A percentile compares a stretch with the other conserved stretches of the same genome.
These are phyloP conservation scores for Temnothorax nylanderi DNA, from an alignment of 1,140 invertebrate species.

Conservation along the genomic window DNA sequence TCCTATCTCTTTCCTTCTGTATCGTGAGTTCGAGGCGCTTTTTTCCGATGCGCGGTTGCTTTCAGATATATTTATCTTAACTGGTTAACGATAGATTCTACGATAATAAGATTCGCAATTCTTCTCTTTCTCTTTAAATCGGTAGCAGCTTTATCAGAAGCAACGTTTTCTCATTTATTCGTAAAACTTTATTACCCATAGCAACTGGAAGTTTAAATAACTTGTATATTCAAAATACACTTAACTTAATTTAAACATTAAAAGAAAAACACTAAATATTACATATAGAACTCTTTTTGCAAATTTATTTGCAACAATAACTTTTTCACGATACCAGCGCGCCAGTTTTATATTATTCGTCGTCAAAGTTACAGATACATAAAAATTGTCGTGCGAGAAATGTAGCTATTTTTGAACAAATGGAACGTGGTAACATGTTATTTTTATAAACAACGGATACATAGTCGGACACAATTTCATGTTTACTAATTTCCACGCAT, in stretches of 20 bases:
- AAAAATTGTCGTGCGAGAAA: constrained; percentile 41
- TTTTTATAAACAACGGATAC: constrained; percentile 47
- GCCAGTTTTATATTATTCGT: constrained; percentile 25
- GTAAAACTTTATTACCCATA: constrained; percentile 4
- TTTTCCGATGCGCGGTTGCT: neutral
- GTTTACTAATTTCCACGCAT: constrained; percentile 43
- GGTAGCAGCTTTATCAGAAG: constrained; percentile 2
- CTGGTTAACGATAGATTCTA: constrained; percentile 56
- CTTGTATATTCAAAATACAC: neutral
- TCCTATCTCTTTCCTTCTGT: neutral
- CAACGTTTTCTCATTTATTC: neutral
- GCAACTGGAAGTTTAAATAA: constrained; percentile 10
- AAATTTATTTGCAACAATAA: neutral
- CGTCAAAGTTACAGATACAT: constrained; percentile 20
- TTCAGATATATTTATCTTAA: constrained; percentile 60
- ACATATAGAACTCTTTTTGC: neutral
- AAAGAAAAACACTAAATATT: neutral
- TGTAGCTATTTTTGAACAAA: constrained; percentile 31
- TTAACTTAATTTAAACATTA: constrained; percentile 21
- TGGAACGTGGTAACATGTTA: constrained; percentile 24
- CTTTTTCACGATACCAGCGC: neutral
- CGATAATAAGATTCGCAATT: constrained; percentile 29
- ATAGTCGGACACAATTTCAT: constrained; percentile 28
- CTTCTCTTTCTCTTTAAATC: neutral
- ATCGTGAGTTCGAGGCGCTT: neutral